A percentile compares a stretch with the other conserved stretches of the same genome.
These are phyloP conservation scores for Magallana ariakensis DNA, from an alignment of 1,140 invertebrate genomes.

Conservation along the genomic window DNA sequence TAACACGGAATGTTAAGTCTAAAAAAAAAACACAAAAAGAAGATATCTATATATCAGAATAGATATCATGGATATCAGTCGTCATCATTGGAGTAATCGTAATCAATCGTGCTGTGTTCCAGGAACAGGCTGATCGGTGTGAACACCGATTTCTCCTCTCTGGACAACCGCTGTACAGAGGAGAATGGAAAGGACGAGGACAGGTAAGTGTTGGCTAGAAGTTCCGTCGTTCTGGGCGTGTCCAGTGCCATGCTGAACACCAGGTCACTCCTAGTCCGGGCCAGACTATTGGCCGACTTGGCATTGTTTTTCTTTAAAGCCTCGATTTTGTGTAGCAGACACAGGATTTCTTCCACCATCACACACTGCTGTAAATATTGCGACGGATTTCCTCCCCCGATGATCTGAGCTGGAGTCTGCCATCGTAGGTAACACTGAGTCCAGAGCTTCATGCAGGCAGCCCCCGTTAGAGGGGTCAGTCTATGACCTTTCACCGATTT, in stretches of 20 bases:
- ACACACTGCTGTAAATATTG: conserved; percentile 82
- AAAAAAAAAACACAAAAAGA: not conserved
- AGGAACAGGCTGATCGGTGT: conserved; percentile 70
- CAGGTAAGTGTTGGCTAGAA: conserved; percentile 71
- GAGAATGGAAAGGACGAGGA: conserved; percentile 79
- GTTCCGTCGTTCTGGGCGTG: conserved; percentile 61
- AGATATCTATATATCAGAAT: conserved; percentile 1
- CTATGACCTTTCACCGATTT: conserved; percentile 48
- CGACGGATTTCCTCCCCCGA: conserved; percentile 87
- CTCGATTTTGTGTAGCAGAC: conserved; percentile 70
- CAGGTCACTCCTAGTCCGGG: conserved; percentile 74
- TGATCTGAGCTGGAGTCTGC: conserved; percentile 90
- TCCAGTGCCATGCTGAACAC: conserved; percentile 73
- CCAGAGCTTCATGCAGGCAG: conserved; percentile 87
- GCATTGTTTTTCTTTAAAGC: conserved; percentile 56
- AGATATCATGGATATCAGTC: conserved; percentile 47
- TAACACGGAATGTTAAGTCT: not conserved
- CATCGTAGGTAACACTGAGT: conserved; percentile 93
- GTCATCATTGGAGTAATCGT: conserved; percentile 60
- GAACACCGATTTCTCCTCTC: conserved; percentile 64
- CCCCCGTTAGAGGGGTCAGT: conserved; percentile 37
- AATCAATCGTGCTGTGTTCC: conserved; percentile 68
- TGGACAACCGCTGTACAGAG: conserved; percentile 60
- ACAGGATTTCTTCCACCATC: conserved; percentile 77
- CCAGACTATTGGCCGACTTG: conserved; percentile 35